Evolutionary conservation across 2,113 vertebrate genomes (phyloP), one percentile per base, ranked within the genome.

Genomic region (western clawed frog (Xenopus tropicalis)): DNA sequence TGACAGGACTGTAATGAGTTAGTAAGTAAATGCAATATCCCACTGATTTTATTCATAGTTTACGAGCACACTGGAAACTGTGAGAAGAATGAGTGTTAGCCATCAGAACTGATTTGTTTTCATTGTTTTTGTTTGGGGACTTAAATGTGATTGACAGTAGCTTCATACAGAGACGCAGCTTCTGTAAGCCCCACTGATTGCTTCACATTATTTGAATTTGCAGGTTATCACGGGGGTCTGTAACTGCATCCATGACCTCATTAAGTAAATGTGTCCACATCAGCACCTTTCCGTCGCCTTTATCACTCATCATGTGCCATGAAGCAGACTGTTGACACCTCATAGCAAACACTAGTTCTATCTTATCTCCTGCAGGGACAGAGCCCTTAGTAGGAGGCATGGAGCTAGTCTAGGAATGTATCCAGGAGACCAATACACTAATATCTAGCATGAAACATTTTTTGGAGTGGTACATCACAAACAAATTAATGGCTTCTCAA

Each of bases 221-320:
- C 86, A 72, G 90, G 91, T 92, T 91, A 93, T 92, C 89, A 80
- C 82, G 54, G 77, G 87, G 84, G 82, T 66, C 83, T 72, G 80
- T 78, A 75, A 81, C 89, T 84, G 77, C 21, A 69, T 81, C 73
- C 66, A 79, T 91, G 93, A 93, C 90, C 93, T 93, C 91, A 93
- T 92, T 90, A 93, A 89, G 79, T 71, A 72, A 72, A 65, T 78
- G 87, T 84, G 86, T 87, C 87, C 88, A 86, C 83, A 85, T 91
- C 86, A 87, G 89, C 92, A 88, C 89, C 90, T 88, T 80, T 81
- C 61, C 63, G 5, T 74, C 63, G 82, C 79, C 80, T 85, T 88
- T 87, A 85, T 86, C 89, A 82, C 90, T 85, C 86, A 77, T 87
- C 83, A 76, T 63, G 72, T 85, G 89, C 83, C 84, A 80, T 56